Evolutionary conservation across 2,797 vertebrate genomes (phyloP), one percentile per base, ranked within the genome.

Genomic region (Gymnoscopelus microlampas): DNA sequence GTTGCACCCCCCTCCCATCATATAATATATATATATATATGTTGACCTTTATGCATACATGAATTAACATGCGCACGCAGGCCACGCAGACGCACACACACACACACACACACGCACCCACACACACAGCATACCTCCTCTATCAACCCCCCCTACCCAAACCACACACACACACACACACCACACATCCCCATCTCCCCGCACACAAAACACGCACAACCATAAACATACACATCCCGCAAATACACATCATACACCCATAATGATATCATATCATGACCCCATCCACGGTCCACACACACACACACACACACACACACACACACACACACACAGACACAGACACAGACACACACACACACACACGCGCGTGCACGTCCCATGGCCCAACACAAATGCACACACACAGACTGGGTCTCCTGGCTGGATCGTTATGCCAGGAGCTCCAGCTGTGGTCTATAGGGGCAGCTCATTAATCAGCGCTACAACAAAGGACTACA

Each of bases 401-500:
- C 50, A 51, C 29, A 68, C 65, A 47, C 4, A 0, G 1, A 32
- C 49, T 44, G 39, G 39, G 7, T 44, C 39, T 44, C 54, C 39
- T 24, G 66, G 61, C 39, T 24, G 66, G 61, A 75, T 84, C 73
- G 77, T 80, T 77, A 80, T 49, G 67, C 77, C 72, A 35, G 19
- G 54, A 70, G 82, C 80, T 85, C 75, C 87, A 90, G 89, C 85
- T 88, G 84, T 82, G 79, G 73, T 81, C 78, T 70, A 59, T 65
- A 55, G 78, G 80, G 76, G 70, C 55, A 59, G 62, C 64, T 87
- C 83, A 88, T 89, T 87, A 84, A 87, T 86, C 87, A 83, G 73
- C 66, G 53, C 32, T 24, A 86, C 83, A 91, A 90, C 87, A 91
- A 89, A 88, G 83, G 69, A 71, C 35, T 14, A 73, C 74, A 90